Evolutionary conservation across 2,888 invertebrate genomes (phyloP).

Genomic region (Synergus gifuensis): DNA sequence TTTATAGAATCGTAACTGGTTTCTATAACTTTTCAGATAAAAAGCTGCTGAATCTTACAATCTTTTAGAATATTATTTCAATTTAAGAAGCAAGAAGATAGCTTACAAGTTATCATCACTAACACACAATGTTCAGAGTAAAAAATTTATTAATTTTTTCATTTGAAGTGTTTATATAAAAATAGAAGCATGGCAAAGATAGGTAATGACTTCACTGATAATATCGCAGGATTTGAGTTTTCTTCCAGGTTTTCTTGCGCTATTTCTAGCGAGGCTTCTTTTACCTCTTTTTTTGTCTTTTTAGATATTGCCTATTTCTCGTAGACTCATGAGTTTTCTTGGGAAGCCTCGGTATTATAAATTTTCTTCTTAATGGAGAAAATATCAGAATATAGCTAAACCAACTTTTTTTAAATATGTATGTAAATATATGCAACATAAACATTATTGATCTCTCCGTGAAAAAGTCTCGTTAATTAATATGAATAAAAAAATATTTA

Average conservation of each 20-base stretch:
- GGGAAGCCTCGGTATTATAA: slow-evolving; percentile 15
- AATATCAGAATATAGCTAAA: slow-evolving; percentile 15
- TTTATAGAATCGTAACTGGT: slow-evolving; percentile 29
- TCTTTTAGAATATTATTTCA: slow-evolving; percentile 15
- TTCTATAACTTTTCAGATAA: slow-evolving; percentile 21
- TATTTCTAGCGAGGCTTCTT: background rate
- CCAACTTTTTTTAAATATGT: background rate
- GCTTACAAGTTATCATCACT: background rate
- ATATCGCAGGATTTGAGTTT: background rate
- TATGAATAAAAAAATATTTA: too few species aligned
- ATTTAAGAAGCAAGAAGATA: slow-evolving; percentile 4
- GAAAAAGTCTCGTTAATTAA: too few species aligned
- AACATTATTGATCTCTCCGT: too few species aligned
- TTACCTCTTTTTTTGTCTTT: background rate
- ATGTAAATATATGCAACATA: background rate
- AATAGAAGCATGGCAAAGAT: background rate
- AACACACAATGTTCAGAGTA: background rate
- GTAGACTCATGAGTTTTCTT: background rate
- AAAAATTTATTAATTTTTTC: background rate
- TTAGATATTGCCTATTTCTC: slow-evolving; percentile 20
- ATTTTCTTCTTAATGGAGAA: slow-evolving; percentile 35
- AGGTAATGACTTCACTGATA: background rate
- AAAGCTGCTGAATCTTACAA: slow-evolving; percentile 15
- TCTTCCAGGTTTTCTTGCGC: background rate
- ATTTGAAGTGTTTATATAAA: background rate